Evolutionary conservation across 2,797 vertebrate species (phyloP).

Genomic region (Anguilla marmorata): DNA sequence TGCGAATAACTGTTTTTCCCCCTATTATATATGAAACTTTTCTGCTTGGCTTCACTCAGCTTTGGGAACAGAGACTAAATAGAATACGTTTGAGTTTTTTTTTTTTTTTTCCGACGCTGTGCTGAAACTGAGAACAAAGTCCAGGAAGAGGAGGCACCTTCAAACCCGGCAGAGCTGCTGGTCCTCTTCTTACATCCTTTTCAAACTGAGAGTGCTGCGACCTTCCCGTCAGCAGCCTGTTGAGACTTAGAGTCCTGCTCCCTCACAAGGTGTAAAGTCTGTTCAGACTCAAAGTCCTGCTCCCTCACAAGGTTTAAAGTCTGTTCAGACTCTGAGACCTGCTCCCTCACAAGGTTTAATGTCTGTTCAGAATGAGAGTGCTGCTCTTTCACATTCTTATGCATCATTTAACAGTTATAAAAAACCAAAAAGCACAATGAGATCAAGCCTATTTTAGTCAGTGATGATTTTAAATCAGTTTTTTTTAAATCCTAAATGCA

Average conservation of each 20-base stretch:
- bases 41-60: constrained; percentile 26
- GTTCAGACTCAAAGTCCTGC: no score
- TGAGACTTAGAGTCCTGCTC: not conserved
- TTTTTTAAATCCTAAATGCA: not conserved
- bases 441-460: not conserved
- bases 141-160: not conserved
- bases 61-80: constrained; percentile 24
- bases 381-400: not conserved
- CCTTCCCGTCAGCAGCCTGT: not conserved
- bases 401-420: not conserved
- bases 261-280: not conserved
- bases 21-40: constrained; percentile 21
- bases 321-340: no score
- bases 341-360: no score
- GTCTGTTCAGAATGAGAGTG: not conserved
- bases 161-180: not conserved
- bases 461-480: not conserved
- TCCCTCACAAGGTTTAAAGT: no score
- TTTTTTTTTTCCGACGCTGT: constrained; percentile 3
- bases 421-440: not conserved
- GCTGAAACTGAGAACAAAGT: not conserved
- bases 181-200: not conserved
- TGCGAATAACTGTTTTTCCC: constrained; percentile 43
- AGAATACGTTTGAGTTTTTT: constrained; percentile 24
- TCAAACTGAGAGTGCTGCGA: not conserved